Base-by-base conservation (phyloP, 2,113 vertebrate species). In the Myanophis thanlyinensis region DNA sequence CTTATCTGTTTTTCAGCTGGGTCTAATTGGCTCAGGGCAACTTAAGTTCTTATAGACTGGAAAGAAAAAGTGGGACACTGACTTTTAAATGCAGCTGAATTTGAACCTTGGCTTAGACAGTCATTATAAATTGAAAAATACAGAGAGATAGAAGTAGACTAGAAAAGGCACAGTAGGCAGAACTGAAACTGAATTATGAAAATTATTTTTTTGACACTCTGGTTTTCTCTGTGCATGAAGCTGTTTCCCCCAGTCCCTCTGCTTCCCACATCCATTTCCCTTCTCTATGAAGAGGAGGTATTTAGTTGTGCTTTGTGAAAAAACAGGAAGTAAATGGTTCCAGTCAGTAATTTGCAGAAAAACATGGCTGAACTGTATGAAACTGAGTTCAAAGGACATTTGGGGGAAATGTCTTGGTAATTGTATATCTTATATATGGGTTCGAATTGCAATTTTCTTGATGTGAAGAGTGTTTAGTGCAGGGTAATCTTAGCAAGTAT, bases 291-390 rank as follows among this genome's bases (percentile, higher is more conserved):
- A 48, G n/a, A n/a, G n/a, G n/a, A n/a, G n/a, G n/a, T n/a, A 95
- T 96, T 96, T 95, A 95, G 95, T 35, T 87, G 56, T 88, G 86
- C 88, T 95, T 96, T 96, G 95, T 95, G 95, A 96, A 96, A 91
- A 30, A 95, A 92, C 92, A 96, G 94, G 95, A 96, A 95, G 94
- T 89, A 85, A 35, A 91, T 46, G 87, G 93, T 94, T 94, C 46
- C 90, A 95, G 95, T 96, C 94, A 95, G 93, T 91, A 93, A 92
- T 18, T 86, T 86, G 90, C 93, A 93, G 92, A 93, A 85, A 84
- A 91, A 91, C 10, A 91, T 86, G 80, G n/a, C 12, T 12, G 54
- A 85, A 85, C 3, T 20, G 22, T 22, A 27, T 56, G 51, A 52
- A 62, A 56, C 23, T 85, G 1, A n/a, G 25, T 47, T 52, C 47